Conservation (phyloP, 2,888 invertebrate species). For the Leistus spinibarbis region DNA sequence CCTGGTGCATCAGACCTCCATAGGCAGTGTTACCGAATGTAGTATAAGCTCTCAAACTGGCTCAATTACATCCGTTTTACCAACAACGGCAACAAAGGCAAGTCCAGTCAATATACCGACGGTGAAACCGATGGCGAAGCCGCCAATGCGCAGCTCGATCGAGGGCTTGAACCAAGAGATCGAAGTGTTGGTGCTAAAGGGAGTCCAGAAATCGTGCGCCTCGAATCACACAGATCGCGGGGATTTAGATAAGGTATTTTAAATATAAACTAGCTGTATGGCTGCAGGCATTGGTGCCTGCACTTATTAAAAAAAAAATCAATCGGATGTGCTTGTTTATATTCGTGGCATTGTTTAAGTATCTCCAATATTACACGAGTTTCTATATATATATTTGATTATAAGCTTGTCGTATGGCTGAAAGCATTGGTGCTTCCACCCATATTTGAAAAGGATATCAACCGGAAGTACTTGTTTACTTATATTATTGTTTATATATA, state of each 20-base stretch:
- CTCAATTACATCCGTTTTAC: slow-evolving; percentile 48
- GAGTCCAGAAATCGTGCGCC: neutral
- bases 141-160: slow-evolving; percentile 81
- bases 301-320: too few relatives aligned
- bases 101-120: slow-evolving; percentile 64
- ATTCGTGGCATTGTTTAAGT: too few relatives aligned
- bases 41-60: slow-evolving; percentile 61
- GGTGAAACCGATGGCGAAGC: slow-evolving; percentile 63
- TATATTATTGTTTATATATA: too few relatives aligned
- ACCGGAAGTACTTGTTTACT: too few relatives aligned
- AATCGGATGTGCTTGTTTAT: too few relatives aligned
- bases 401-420: too few relatives aligned
- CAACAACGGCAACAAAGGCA: slow-evolving; percentile 56
- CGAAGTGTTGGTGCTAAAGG: slow-evolving; percentile 73
- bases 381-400: too few relatives aligned
- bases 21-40: slow-evolving; percentile 57
- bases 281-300: too few relatives aligned
- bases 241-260: slow-evolving; percentile 66
- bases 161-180: slow-evolving; percentile 89
- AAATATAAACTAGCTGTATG: neutral
- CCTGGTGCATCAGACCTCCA: slow-evolving; percentile 62
- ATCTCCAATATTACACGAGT: too few relatives aligned
- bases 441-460: too few relatives aligned
- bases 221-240: slow-evolving; percentile 51
- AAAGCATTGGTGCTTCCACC: too few relatives aligned